Conservation (phyloP, 92 coral and sea anemone species). For the Micromussa lordhowensis region DNA sequence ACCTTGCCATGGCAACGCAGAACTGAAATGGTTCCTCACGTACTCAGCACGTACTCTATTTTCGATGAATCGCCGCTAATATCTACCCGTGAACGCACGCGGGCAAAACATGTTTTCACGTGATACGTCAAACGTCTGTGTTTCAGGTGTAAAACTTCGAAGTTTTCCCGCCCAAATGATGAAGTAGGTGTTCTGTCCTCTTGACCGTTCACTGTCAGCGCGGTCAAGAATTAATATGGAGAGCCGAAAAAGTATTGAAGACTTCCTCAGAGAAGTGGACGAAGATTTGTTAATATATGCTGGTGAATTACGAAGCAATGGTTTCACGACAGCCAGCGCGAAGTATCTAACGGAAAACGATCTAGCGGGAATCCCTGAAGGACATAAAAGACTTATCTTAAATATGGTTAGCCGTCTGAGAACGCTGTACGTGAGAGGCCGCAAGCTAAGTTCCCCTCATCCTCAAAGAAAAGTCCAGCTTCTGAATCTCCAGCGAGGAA, state of each 20-base stretch:
- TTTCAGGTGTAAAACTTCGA: too few species aligned
- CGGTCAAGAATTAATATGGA: conserved; percentile 13
- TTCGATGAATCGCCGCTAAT: too few species aligned
- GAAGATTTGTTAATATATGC: conserved; percentile 53
- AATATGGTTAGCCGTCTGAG: conserved; percentile 37
- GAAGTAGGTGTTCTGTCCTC: too few species aligned
- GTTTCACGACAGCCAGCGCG: conserved; percentile 38
- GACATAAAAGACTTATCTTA: conserved; percentile 54
- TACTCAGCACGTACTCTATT: too few species aligned
- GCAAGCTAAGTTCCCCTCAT: conserved; percentile 12
- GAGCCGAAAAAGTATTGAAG: conserved; percentile 35
- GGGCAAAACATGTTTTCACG: too few species aligned
- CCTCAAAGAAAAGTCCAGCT: conserved; percentile 31
- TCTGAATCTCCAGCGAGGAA: conserved; percentile 42
- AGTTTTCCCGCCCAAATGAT: too few species aligned
- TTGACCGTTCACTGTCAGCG: not conserved
- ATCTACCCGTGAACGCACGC: too few species aligned
- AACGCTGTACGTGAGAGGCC: conserved; percentile 25
- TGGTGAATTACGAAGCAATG: conserved; percentile 27
- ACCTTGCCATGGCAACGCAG: too few species aligned
- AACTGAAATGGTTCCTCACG: too few species aligned
- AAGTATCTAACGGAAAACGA: conserved; percentile 28
- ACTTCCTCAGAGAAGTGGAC: conserved; percentile 25
- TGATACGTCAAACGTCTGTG: too few species aligned
- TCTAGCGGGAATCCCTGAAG: conserved; percentile 44